Evolutionary conservation across 2,113 vertebrate genomes (phyloP).

Genomic region (Dermatemys mawii): DNA sequence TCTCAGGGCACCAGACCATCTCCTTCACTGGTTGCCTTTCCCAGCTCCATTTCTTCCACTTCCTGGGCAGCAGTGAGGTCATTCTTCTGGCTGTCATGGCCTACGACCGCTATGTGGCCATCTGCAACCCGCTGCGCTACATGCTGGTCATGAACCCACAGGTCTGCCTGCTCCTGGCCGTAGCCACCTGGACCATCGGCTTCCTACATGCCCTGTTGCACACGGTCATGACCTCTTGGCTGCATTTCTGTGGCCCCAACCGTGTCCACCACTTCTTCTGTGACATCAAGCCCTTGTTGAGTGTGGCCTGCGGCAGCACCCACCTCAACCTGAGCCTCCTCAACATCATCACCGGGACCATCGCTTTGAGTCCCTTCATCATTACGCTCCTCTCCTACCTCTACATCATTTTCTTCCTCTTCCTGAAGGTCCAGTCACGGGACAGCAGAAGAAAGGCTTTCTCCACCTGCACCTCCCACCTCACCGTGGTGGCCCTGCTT

Average conservation of each 20-base stretch:
- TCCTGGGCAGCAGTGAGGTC: conserved; percentile 30
- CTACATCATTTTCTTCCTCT: conserved; percentile 23
- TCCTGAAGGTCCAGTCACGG: neutral
- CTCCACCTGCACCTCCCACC: conserved; percentile 20
- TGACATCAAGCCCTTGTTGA: conserved; percentile 42
- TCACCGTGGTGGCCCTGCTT: neutral
- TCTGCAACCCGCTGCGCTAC: conserved; percentile 25
- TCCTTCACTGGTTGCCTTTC: conserved; percentile 45
- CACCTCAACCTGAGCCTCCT: conserved; percentile 13
- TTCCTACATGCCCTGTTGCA: conserved; percentile 38
- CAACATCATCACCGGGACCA: conserved; percentile 15
- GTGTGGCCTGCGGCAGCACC: neutral
- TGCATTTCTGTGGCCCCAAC: conserved; percentile 14
- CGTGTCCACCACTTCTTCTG: conserved; percentile 43
- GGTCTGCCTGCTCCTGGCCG: conserved; percentile 1
- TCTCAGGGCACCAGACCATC: neutral
- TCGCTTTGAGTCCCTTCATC: conserved; percentile 19
- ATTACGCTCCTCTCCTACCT: conserved; percentile 44
- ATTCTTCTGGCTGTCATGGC: conserved; percentile 42
- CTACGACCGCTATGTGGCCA: conserved; percentile 34
- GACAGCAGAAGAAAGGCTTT: conserved; percentile 7
- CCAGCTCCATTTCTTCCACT: conserved; percentile 54
- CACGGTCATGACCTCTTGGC: neutral
- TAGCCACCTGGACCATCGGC: neutral
- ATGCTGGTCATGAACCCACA: neutral